Conservation (phyloP, 2,888 invertebrate genomes). For the Pristionchus exspectatus region DNA sequence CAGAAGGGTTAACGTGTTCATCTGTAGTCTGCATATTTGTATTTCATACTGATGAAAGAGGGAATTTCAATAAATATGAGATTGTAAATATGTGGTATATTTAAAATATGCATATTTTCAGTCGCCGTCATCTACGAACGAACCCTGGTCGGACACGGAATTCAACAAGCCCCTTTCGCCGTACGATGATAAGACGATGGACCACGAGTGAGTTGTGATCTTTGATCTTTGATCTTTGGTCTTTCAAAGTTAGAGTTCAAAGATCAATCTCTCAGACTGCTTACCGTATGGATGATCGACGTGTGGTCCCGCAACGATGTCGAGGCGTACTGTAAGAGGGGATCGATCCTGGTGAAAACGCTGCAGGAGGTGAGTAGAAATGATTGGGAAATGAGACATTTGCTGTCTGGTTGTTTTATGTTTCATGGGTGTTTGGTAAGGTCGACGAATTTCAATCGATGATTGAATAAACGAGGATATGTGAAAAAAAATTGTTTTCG, state of each 20-base stretch:
- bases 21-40: no score
- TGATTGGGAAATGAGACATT: not conserved
- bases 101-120: not conserved
- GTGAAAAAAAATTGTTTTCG: no score
- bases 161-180: slow-evolving; percentile 48
- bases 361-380: slow-evolving; percentile 35
- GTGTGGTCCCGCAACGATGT: slow-evolving; percentile 42
- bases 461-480: not conserved
- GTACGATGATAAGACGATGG: slow-evolving; percentile 49
- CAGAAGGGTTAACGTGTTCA: no score
- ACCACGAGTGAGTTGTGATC: slow-evolving; percentile 51
- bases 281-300: slow-evolving; percentile 54
- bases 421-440: not conserved
- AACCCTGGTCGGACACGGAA: slow-evolving; percentile 19
- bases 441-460: not conserved
- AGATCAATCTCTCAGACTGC: slow-evolving; percentile 31
- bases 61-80: no score
- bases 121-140: not conserved
- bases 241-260: not conserved
- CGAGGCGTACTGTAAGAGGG: slow-evolving; percentile 2
- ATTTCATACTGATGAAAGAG: no score
- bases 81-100: no score
- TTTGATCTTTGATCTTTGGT: not conserved
- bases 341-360: not conserved
- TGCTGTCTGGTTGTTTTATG: not conserved